A percentile compares a stretch with the other conserved stretches of the same genome.
phyloP scores from a whole-genome alignment of 2,888 invertebrate genomes.

The Drosophila mulleri region DNA sequence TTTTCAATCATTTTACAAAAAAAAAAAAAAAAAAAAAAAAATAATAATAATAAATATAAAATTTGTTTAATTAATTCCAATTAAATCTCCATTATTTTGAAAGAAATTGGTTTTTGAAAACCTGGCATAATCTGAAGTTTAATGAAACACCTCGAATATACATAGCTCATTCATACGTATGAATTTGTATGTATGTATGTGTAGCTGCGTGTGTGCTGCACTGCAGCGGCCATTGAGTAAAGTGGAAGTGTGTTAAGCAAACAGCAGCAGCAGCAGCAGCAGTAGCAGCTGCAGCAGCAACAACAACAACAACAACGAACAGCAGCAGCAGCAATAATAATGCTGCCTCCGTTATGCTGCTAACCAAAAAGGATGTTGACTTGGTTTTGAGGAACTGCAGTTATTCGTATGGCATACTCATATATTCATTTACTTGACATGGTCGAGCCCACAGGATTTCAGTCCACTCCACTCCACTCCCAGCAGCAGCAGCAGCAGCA shows the following conservation, averaged over 20 bases:
- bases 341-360: conserved; percentile 54
- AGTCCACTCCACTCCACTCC: conserved; percentile 3
- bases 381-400: conserved; percentile 80
- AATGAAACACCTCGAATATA: conserved; percentile 46
- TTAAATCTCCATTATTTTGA: no score
- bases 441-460: conserved; percentile 58
- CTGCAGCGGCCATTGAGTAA: conserved; percentile 74
- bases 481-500: neutral
- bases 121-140: neutral
- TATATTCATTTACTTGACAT: conserved; percentile 76
- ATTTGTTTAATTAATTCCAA: no score
- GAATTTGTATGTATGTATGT: conserved; percentile 23
- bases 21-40: no score
- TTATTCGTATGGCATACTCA: conserved; percentile 75
- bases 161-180: conserved; percentile 45
- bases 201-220: conserved; percentile 38
- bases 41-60: no score
- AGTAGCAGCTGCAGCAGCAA: conserved; percentile 6
- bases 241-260: conserved; percentile 79
- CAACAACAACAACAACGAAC: conserved; percentile 5
- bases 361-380: conserved; percentile 79
- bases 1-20: no score
- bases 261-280: conserved; percentile 48
- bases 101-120: neutral
- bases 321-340: conserved; percentile 58